Base-by-base conservation (phyloP, 2,113 vertebrate genomes). In the Coptodon bakossiorum region DNA sequence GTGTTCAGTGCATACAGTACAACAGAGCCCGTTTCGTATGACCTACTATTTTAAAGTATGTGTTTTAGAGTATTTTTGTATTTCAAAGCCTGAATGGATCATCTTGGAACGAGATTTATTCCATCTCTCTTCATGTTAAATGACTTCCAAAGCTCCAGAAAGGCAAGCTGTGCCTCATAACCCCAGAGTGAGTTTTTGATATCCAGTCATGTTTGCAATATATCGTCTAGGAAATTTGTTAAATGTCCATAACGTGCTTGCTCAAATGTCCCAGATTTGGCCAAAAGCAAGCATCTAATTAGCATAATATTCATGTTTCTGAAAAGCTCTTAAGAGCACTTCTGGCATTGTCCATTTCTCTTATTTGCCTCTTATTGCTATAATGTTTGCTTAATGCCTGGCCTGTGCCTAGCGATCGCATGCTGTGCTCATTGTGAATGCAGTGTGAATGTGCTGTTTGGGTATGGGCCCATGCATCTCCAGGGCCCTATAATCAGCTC, bases 231-330 rank as follows among this genome's bases (percentile, higher is more conserved):
- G 90, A 95, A 96, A 96, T 95, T 80, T 95, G 93, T 95, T 95
- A 94, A 96, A 95, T 95, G 94, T 91, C 94, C 87, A 82, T 89
- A 91, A 94, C 90, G 86, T 90, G 89, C 87, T 89, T 82, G 87
- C 89, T 93, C 92, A 91, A 94, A 94, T 92, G 88, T 91, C 87
- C 91, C 87, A 89, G 87, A 94, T 94, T 90, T 95, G 84, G 92
- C 96, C 96, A 91, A 85, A 91, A 95, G 96, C 94, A 87, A 89
- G 85, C 86, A 89, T 92, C 93, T 94, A 91, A 96, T 96, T 95
- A 96, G 90, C 95, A 96, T 96, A 93, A 95, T 95, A 95, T 96
- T 95, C 94, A 89, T 95, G 95, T 96, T 95, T 93, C 81, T 81
- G 11, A 89, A 93, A 84, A 91, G 90, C 94, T 95, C 93, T 92